A percentile compares a stretch with the other conserved stretches of the same genome.
Evolutionary conservation across 2,797 vertebrate genomes (phyloP).

Genomic region (Microctenopoma stevenorrisi): DNA sequence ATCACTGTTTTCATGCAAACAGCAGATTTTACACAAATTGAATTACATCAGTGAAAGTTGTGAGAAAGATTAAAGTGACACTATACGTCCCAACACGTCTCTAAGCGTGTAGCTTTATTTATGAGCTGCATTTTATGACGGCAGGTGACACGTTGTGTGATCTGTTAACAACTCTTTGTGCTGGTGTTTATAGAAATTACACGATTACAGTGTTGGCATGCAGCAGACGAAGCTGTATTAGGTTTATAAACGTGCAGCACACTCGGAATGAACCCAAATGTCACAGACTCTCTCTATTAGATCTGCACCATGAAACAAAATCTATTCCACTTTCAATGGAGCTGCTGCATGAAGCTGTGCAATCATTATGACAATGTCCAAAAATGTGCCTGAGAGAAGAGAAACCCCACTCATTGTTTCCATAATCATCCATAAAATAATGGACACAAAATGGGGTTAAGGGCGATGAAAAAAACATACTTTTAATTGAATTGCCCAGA

Average conservation of each 20-base stretch:
- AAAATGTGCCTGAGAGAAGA: constrained; percentile 59
- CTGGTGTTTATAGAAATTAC: constrained; percentile 19
- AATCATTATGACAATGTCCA: constrained; percentile 67
- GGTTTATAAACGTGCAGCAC: constrained; percentile 50
- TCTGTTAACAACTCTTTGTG: constrained; percentile 7
- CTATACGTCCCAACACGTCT: constrained; percentile 12
- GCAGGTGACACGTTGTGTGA: neutral
- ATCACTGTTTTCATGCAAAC: constrained; percentile 24
- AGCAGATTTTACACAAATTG: constrained; percentile 23
- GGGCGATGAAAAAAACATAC: constrained; percentile 57
- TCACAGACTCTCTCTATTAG: constrained; percentile 54
- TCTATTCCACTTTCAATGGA: constrained; percentile 57
- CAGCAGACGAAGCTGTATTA: constrained; percentile 28
- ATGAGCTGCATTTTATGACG: constrained; percentile 24
- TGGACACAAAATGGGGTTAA: constrained; percentile 62
- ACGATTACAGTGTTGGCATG: constrained; percentile 42
- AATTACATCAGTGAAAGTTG: constrained; percentile 26
- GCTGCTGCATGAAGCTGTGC: constrained; percentile 58
- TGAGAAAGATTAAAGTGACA: constrained; percentile 29
- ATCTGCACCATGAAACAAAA: constrained; percentile 64
- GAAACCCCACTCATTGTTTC: constrained; percentile 48
- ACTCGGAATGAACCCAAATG: constrained; percentile 52
- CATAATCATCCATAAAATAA: constrained; percentile 70
- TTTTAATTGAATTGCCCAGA: constrained; percentile 75
- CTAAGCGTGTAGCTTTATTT: constrained; percentile 8